These are phyloP conservation scores for Caenorhabditis sp. DNA, from an alignment of 2,888 invertebrate genomes.

Conservation along the genomic window DNA sequence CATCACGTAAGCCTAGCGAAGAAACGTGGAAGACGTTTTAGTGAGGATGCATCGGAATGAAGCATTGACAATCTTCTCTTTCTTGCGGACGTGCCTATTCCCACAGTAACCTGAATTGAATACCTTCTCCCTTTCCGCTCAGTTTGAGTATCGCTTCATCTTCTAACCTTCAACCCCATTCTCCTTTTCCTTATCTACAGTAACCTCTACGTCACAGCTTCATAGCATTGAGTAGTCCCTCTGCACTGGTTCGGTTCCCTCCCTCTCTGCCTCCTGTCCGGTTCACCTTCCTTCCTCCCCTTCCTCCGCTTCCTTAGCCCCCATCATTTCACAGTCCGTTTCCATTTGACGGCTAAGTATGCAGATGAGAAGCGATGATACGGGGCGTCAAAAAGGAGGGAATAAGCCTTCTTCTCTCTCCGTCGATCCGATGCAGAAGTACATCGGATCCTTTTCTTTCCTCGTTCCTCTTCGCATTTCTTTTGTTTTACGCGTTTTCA, in stretches of 20 bases:
- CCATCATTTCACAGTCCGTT: slow-evolving; percentile 16
- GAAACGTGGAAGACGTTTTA: no score
- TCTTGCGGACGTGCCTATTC: no score
- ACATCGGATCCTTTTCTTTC: slow-evolving; percentile 22
- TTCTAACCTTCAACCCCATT: slow-evolving; percentile 3
- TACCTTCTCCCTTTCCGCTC: no score
- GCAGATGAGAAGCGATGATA: slow-evolving; percentile 46
- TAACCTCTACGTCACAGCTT: slow-evolving; percentile 3
- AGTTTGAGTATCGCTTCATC: background rate
- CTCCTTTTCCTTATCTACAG: background rate
- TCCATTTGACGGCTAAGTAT: slow-evolving; percentile 46
- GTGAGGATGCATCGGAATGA: no score
- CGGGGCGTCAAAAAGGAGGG: slow-evolving; percentile 54
- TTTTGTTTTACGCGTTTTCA: slow-evolving; percentile 11
- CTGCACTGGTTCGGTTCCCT: background rate
- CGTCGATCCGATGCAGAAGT: slow-evolving; percentile 37
- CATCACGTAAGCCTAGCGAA: background rate
- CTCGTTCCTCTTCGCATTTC: slow-evolving; percentile 22
- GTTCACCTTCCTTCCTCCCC: slow-evolving; percentile 25
- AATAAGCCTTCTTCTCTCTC: slow-evolving; percentile 42
- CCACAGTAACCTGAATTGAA: no score
- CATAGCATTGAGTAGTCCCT: background rate
- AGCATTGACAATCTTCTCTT: no score
- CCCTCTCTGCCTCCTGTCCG: slow-evolving; percentile 16
- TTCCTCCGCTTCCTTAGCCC: slow-evolving; percentile 31